phyloP scores from a whole-genome alignment of 2,113 vertebrate genomes.

The Tiliqua scincoides region DNA sequence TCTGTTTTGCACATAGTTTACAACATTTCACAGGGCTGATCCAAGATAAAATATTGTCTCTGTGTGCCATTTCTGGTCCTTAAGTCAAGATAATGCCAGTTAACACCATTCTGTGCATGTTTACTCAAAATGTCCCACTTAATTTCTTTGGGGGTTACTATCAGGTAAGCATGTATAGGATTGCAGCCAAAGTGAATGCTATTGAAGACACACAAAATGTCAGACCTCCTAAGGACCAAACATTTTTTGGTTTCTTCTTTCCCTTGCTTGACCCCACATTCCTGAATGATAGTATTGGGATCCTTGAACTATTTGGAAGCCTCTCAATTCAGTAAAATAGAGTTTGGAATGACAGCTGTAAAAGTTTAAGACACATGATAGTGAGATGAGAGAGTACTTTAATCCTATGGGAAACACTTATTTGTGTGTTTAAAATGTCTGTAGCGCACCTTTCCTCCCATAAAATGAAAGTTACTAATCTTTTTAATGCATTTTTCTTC shows the following conservation, averaged over 20 bases:
- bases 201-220: background rate
- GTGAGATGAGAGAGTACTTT: background rate
- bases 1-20: background rate
- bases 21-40: no score
- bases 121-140: no score
- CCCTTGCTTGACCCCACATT: no score
- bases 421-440: background rate
- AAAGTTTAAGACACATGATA: background rate
- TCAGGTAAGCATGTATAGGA: no score
- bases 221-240: background rate
- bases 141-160: no score
- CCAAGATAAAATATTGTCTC: background rate
- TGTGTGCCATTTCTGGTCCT: background rate
- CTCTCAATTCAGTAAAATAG: background rate
- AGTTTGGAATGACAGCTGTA: background rate
- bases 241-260: background rate
- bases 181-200: background rate
- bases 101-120: background rate
- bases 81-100: background rate
- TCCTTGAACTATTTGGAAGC: background rate
- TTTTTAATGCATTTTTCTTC: conserved; percentile 43
- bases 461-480: no score
- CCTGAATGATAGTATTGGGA: background rate
- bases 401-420: background rate
- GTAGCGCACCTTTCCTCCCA: no score